Conservation (phyloP, 2,888 invertebrate species). For the Trypoxylon attenuatum region DNA sequence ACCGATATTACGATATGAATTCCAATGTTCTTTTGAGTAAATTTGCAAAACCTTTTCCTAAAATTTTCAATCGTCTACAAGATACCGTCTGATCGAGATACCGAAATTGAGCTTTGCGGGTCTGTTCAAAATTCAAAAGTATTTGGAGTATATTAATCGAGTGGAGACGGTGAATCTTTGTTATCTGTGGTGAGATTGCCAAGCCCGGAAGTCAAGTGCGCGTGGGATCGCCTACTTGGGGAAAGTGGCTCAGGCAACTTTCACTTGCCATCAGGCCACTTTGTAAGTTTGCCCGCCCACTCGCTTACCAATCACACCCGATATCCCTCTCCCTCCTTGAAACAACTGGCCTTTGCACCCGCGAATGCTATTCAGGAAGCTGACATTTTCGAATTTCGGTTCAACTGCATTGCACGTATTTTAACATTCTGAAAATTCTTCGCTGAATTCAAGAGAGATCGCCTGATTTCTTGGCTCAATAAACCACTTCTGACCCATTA, state of each 20-base stretch:
- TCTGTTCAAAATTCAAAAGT: too few species aligned
- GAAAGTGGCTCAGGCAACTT: conserved; percentile 73
- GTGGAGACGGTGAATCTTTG: conserved; percentile 55
- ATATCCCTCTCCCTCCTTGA: too few species aligned
- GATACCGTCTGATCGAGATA: too few species aligned
- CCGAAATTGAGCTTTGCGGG: too few species aligned
- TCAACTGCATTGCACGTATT: not conserved
- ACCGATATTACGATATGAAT: too few species aligned
- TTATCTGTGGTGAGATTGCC: conserved; percentile 51
- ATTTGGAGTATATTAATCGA: conserved; percentile 20
- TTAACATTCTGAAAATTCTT: not conserved
- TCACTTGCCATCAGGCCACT: conserved; percentile 65
- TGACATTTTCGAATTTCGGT: not conserved
- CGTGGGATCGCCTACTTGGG: conserved; percentile 63
- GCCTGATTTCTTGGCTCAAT: too few species aligned
- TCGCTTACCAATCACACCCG: conserved; percentile 8
- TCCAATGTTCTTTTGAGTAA: too few species aligned
- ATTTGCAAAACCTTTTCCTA: too few species aligned
- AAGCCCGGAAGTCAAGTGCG: conserved; percentile 68
- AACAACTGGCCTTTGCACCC: conserved; percentile 5
- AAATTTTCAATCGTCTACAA: too few species aligned
- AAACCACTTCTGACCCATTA: too few species aligned
- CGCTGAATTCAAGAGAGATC: too few species aligned
- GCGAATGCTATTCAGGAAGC: conserved; percentile 24
- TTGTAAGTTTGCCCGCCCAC: conserved; percentile 26